Percentiles rank a stretch among this genome's conserved stretches.
phyloP scores from a whole-genome alignment of 2,888 invertebrate genomes.

The Gasteruption jaculator region DNA sequence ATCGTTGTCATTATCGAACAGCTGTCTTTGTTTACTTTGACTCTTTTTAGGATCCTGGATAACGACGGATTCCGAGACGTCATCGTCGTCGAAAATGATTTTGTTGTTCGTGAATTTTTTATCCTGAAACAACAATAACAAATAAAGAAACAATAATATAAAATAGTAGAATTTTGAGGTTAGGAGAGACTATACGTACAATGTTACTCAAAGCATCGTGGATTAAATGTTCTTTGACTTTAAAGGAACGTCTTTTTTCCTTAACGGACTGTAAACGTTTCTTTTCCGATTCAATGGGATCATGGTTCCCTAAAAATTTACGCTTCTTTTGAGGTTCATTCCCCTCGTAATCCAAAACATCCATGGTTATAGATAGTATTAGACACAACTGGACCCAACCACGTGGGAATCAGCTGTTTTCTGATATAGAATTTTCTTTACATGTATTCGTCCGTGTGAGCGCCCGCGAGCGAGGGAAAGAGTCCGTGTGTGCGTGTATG shows the following conservation, averaged over 20 bases:
- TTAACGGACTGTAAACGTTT: constrained; percentile 67
- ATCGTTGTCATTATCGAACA: constrained; percentile 54
- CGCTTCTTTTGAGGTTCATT: too few species aligned
- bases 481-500: too few species aligned
- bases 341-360: too few species aligned
- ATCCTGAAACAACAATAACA: constrained; percentile 22
- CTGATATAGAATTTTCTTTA: too few species aligned
- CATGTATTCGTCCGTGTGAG: too few species aligned
- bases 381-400: too few species aligned
- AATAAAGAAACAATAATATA: constrained; percentile 11
- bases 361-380: too few species aligned
- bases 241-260: constrained; percentile 62
- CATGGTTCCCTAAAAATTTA: too few species aligned
- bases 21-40: constrained; percentile 21
- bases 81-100: constrained; percentile 60
- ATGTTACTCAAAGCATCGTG: constrained; percentile 61
- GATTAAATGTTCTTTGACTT: constrained; percentile 62
- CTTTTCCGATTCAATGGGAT: constrained; percentile 57
- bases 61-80: constrained; percentile 19
- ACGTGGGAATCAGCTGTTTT: too few species aligned
- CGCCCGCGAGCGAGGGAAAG: too few species aligned
- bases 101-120: constrained; percentile 55
- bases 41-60: constrained; percentile 23
- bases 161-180: constrained; percentile 10
- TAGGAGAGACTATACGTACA: constrained; percentile 55